Base-by-base conservation (phyloP, 2,797 vertebrate genomes). In the Paratrypauchen microcephalus region DNA sequence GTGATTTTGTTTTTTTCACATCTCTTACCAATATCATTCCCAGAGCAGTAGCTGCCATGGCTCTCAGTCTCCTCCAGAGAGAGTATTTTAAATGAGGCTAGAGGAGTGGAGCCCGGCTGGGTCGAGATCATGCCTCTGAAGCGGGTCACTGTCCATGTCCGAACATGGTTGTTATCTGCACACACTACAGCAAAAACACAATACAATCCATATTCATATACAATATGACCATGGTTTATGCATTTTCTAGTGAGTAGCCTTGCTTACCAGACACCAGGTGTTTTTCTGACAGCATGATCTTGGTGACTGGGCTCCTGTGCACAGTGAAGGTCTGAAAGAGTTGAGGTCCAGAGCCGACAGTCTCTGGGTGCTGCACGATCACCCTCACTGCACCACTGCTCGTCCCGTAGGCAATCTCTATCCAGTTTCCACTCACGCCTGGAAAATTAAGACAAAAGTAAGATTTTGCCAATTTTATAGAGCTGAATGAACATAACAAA, bases 101-200 rank as follows among this genome's bases (percentile, higher is more conserved):
- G 91, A 4, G 97, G 97, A 0, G 97, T 99, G 78, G 97, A 99
- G 62, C 97, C 97, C 0, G 97, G 97, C 82, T 99, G 97, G 18
- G 97, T 99, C n/a, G 97, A 99, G 90, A 99, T 99, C 97, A 99
- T 99, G 61, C 97, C 97, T 83, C 97, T 89, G 90, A 99, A 99
- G 0, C 97, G 95, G 0, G 97, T 99, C 72, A 99, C 97, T 1
- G 97, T 98, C 97, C 97, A 99, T 0, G 97, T 99, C 30, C 97
- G 93, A 26, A 99, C 97, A 0, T 99, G 97, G 81, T 99, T 99
- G 84, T 99, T 99, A 86, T 99, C 97, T 0, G 96, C 97, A 72
- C 97, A 99, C 79, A 99, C 97, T 99, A 60, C 52, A 39, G 63
- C 19, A 39, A 39, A 79, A 3, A 65, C 30, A 79, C 30, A 19